phyloP scores from a whole-genome alignment of 1,140 invertebrate species.

The Oncopodura yosiiana region DNA sequence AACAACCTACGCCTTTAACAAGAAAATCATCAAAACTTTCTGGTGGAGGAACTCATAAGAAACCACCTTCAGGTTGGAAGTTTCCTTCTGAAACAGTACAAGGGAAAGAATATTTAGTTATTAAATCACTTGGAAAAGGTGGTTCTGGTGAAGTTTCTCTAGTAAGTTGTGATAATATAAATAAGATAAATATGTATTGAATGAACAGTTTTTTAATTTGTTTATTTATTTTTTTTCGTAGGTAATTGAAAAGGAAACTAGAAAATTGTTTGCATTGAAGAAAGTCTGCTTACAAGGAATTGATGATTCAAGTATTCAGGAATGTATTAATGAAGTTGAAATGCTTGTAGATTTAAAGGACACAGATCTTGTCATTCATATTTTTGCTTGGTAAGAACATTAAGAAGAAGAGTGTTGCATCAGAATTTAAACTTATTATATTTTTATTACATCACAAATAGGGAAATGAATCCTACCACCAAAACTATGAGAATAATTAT shows the following conservation, averaged over 20 bases:
- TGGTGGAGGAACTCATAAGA: not conserved
- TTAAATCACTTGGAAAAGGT: constrained; percentile 48
- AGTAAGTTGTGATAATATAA: constrained; percentile 41
- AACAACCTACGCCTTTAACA: not conserved
- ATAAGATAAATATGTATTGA: too few species aligned
- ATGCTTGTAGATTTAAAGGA: constrained; percentile 74
- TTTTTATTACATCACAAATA: constrained; percentile 36
- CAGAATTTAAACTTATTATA: constrained; percentile 31
- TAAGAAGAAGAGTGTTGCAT: constrained; percentile 7
- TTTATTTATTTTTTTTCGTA: constrained; percentile 34
- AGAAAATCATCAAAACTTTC: not conserved
- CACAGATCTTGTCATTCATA: constrained; percentile 67
- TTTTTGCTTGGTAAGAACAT: constrained; percentile 76
- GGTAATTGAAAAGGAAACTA: constrained; percentile 41
- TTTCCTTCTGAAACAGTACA: constrained; percentile 38
- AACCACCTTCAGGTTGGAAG: constrained; percentile 15
- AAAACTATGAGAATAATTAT: constrained; percentile 67
- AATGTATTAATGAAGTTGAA: constrained; percentile 83
- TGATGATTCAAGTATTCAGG: constrained; percentile 58
- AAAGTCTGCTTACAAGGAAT: constrained; percentile 57
- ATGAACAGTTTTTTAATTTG: not conserved
- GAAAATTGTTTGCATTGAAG: constrained; percentile 48
- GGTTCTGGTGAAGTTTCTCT: constrained; percentile 52
- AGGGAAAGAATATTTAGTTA: constrained; percentile 39
- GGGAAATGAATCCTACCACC: constrained; percentile 43